Percentiles rank a stretch among this genome's conserved stretches.
phyloP scores from a whole-genome alignment of 2,113 vertebrate genomes.

The Atractosteus spatula region DNA sequence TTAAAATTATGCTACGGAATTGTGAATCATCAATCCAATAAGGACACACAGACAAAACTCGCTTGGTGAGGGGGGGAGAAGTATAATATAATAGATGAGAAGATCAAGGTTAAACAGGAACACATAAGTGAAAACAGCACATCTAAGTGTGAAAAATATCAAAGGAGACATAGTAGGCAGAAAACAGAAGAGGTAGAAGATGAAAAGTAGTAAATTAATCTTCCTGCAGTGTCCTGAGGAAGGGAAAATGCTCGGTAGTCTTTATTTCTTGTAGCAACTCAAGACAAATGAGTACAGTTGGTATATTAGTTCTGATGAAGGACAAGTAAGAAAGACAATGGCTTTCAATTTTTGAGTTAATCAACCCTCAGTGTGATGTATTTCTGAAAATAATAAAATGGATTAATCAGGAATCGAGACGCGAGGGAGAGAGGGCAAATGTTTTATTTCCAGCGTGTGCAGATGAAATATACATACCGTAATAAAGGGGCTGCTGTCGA shows the following conservation, averaged over 20 bases:
- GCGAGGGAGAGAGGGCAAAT: slow-evolving; percentile 64
- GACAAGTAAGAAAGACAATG: slow-evolving; percentile 74
- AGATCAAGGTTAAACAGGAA: slow-evolving; percentile 66
- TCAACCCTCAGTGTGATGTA: slow-evolving; percentile 79
- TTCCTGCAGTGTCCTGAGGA: slow-evolving; percentile 71
- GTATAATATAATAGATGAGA: slow-evolving; percentile 62
- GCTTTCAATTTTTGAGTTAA: slow-evolving; percentile 90
- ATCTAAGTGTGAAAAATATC: slow-evolving; percentile 60
- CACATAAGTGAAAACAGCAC: slow-evolving; percentile 64
- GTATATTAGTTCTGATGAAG: slow-evolving; percentile 77
- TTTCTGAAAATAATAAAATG: slow-evolving; percentile 86
- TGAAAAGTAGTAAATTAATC: slow-evolving; percentile 80
- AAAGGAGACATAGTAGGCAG: slow-evolving; percentile 65
- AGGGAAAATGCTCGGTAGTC: slow-evolving; percentile 72
- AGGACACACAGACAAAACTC: slow-evolving; percentile 50
- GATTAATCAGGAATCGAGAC: slow-evolving; percentile 80
- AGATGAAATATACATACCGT: slow-evolving; percentile 83
- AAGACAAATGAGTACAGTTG: slow-evolving; percentile 78
- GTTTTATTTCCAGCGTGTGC: slow-evolving; percentile 66
- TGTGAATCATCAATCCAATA: slow-evolving; percentile 63
- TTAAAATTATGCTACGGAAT: slow-evolving; percentile 65
- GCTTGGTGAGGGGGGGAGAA: slow-evolving; percentile 44
- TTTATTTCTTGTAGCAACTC: slow-evolving; percentile 82
- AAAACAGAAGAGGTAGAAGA: slow-evolving; percentile 66
- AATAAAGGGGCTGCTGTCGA: slow-evolving; percentile 73